Evolutionary conservation across 2,888 invertebrate species (phyloP), one percentile per base, ranked within the genome.

Genomic region (Leptura quadrifasciata): DNA sequence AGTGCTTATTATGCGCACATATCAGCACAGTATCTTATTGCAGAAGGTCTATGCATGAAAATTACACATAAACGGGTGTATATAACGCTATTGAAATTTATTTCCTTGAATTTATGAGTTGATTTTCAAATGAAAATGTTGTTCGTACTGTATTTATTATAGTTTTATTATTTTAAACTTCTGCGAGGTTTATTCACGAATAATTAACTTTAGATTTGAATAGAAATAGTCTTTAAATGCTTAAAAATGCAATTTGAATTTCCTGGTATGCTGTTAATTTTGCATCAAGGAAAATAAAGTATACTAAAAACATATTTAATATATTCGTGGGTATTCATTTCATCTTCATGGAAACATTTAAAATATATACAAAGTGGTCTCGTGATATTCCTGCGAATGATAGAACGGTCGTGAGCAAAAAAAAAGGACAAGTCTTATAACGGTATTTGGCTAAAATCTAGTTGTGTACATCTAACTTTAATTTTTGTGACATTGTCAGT

Each of bases 51-150:
- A 61, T 52, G 71, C 61, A 71, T 71, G 71, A 71, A 71, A 61
- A 61, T 71, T 71, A 61, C 52, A 61, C 71, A 52, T 71, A 71
- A 71, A 54, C 60, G 60, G 60, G 58, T 57, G 57, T 69, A 35
- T 35, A 55, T 67, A 67, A 17, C 54, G 24, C 58, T 52, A 18
- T 47, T 61, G 52, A 71, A 52, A 58, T 27, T n/a, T 52, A 71
- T 71, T 71, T 61, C 71, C 61, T 61, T 71, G 71, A 71, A 71
- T 61, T 71, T 71, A 71, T 60, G 39, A 52, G 71, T 27, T 27
- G 71, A 47, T 61, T 61, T 71, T 61, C n/a, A 71, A 71, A 47
- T 61, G 31, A 60, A 71, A 52, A 35, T 57, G 58, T 58, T 69
- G 21, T n/a, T 47, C 12, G 10, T 21, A 39, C 21, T 69, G 20